A percentile compares a stretch with the other conserved stretches of the same genome.
Conservation (phyloP, 1,140 invertebrate genomes). For the Apis mellifera region Amel_HAv3.1 CM009941.2:16007001-16007500, state of each 20-base stretch:
- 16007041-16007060: slow-evolving; percentile 5
- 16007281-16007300: slow-evolving; percentile 82
- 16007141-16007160: slow-evolving; percentile 86
- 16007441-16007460: slow-evolving; percentile 79
- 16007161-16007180: slow-evolving; percentile 79
- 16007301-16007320: slow-evolving; percentile 81
- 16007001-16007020: slow-evolving; percentile 63
- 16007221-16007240: slow-evolving; percentile 76
- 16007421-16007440: slow-evolving; percentile 83
- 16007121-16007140: slow-evolving; percentile 86
- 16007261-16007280: slow-evolving; percentile 88
- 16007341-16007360: slow-evolving; percentile 77
- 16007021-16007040: slow-evolving; percentile 49
- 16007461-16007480: slow-evolving; percentile 81
- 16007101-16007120: slow-evolving; percentile 79
- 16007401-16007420: slow-evolving; percentile 85
- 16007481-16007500: slow-evolving; percentile 81
- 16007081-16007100: slow-evolving; percentile 65
- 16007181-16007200: slow-evolving; percentile 77
- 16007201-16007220: slow-evolving; percentile 76
- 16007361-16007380: slow-evolving; percentile 79
- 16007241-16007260: slow-evolving; percentile 52
- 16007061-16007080: slow-evolving; percentile 8
- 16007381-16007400: slow-evolving; percentile 82
- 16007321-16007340: slow-evolving; percentile 78